Conservation (phyloP, 2,797 vertebrate species). For the Dipus sagitta region DNA sequence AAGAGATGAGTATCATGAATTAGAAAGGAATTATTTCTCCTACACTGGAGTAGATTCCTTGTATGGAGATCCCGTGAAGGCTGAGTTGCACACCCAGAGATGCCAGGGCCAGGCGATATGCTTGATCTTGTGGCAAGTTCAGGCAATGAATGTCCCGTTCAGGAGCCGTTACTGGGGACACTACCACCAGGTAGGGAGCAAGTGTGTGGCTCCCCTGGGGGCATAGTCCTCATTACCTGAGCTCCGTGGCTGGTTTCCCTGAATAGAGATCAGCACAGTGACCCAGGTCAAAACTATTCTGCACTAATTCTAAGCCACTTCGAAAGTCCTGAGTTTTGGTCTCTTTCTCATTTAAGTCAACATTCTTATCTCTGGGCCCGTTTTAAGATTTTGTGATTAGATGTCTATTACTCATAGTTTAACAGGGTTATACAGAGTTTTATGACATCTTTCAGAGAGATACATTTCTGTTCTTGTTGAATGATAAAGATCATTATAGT, state of each 20-base stretch:
- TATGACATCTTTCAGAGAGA: conserved; percentile 57
- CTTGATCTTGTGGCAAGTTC: not conserved
- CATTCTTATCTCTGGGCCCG: conserved; percentile 56
- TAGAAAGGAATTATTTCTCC: conserved; percentile 66
- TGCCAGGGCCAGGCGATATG: not conserved
- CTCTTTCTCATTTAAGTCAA: conserved; percentile 61
- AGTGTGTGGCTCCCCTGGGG: not conserved
- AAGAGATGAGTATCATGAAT: conserved; percentile 78
- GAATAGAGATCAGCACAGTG: not conserved
- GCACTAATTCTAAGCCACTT: not conserved
- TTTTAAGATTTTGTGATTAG: conserved; percentile 73
- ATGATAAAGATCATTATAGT: conserved; percentile 73
- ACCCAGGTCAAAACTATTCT: conserved; percentile 41
- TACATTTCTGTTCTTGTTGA: not conserved
- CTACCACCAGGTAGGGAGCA: not conserved
- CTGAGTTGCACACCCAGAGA: not conserved
- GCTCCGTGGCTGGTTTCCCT: not conserved
- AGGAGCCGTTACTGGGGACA: not conserved
- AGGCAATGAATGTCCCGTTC: not conserved
- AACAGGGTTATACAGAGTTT: conserved; percentile 63
- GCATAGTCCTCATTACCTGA: not conserved
- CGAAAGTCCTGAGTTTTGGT: conserved; percentile 27
- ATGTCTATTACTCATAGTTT: conserved; percentile 65
- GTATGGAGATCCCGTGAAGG: not conserved
- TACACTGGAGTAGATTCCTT: conserved; percentile 67